Conservation (phyloP, 2,888 invertebrate genomes). For the Tromatobia lineatoria region DNA sequence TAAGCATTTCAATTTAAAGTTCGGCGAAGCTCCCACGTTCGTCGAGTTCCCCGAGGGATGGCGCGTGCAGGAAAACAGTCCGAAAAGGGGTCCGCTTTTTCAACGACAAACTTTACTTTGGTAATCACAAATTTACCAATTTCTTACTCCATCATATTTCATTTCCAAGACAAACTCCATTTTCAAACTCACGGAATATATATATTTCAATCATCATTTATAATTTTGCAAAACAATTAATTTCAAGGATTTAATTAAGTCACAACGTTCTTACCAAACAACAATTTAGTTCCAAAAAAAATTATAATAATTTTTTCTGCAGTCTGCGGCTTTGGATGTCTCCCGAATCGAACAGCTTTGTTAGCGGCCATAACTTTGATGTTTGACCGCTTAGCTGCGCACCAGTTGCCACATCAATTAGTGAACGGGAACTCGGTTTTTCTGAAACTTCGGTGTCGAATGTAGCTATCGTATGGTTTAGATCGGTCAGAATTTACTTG, state of each 20-base stretch:
- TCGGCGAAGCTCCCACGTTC: constrained; percentile 30
- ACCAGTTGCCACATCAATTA: no score
- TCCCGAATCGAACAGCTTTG: no score
- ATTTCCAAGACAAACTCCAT: background rate
- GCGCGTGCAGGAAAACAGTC: constrained; percentile 38
- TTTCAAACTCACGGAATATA: background rate
- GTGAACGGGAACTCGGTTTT: no score
- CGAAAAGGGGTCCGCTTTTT: constrained; percentile 33
- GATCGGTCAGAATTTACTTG: no score
- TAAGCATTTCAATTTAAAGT: constrained; percentile 67
- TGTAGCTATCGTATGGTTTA: no score
- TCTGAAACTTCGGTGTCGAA: no score
- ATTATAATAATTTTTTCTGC: no score
- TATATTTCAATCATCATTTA: constrained; percentile 45
- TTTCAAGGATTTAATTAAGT: no score
- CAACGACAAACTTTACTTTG: constrained; percentile 52
- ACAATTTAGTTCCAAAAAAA: no score
- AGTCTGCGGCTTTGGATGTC: no score
- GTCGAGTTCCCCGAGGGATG: background rate
- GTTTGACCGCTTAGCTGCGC: no score
- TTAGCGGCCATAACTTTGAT: no score
- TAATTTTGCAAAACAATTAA: background rate
- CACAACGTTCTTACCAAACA: background rate
- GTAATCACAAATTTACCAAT: constrained; percentile 43
- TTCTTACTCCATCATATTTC: constrained; percentile 15